phyloP scores from a whole-genome alignment of 2,888 invertebrate species.

The Sphaerophoria rueppellii region DNA sequence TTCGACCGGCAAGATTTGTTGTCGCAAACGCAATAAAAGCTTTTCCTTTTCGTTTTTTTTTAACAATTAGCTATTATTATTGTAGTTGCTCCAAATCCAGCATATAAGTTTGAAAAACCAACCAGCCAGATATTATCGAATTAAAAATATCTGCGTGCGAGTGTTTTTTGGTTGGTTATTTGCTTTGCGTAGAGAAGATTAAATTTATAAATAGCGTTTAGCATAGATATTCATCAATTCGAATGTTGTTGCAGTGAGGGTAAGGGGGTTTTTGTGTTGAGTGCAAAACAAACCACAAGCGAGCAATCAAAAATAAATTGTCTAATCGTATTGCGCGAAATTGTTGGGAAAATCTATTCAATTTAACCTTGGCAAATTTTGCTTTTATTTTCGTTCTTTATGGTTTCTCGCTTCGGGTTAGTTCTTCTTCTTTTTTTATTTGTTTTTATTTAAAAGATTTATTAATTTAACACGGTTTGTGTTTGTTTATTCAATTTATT shows the following conservation, averaged over 20 bases:
- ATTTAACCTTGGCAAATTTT: slow-evolving; percentile 43
- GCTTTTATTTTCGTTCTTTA: slow-evolving; percentile 40
- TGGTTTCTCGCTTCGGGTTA: not conserved
- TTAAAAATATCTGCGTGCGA: slow-evolving; percentile 14
- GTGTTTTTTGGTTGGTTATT: not conserved
- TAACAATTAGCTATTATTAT: slow-evolving; percentile 29
- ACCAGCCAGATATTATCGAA: slow-evolving; percentile 37
- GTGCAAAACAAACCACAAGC: slow-evolving; percentile 50
- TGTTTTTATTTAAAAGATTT: not conserved
- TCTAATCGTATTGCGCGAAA: slow-evolving; percentile 70
- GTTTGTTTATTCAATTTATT: slow-evolving; percentile 8
- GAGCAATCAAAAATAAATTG: slow-evolving; percentile 64
- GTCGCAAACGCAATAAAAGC: slow-evolving; percentile 20
- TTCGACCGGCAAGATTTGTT: not conserved
- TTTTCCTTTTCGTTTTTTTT: not conserved
- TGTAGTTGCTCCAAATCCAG: not conserved
- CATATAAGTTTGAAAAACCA: not conserved
- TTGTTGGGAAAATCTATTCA: slow-evolving; percentile 71
- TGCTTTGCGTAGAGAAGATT: not conserved
- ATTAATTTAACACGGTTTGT: not conserved
- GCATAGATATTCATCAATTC: slow-evolving; percentile 9
- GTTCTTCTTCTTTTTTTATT: slow-evolving; percentile 3
- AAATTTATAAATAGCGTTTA: slow-evolving; percentile 58
- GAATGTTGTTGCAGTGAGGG: not conserved
- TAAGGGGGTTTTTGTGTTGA: not conserved